Conservation (phyloP, 2,888 invertebrate species). For the Eupithecia abbreviata region DNA sequence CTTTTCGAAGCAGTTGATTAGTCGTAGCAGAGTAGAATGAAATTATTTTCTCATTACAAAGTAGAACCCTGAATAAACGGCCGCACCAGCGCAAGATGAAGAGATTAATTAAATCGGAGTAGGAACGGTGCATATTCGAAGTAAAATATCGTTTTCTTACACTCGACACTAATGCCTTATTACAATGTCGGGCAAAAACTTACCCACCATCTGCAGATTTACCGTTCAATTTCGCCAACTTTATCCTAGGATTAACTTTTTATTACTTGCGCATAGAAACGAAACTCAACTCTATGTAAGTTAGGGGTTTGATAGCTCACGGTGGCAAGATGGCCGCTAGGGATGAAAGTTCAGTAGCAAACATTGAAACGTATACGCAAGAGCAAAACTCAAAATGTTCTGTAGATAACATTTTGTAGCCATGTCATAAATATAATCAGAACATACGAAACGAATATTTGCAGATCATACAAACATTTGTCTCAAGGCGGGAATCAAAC, state of each 20-base stretch:
- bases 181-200: constrained; percentile 46
- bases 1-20: neutral
- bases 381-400: neutral
- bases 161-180: constrained; percentile 46
- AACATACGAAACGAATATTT: too few relatives aligned
- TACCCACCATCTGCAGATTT: constrained; percentile 43
- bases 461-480: too few relatives aligned
- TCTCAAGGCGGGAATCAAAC: too few relatives aligned
- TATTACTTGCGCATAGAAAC: constrained; percentile 14
- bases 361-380: neutral
- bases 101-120: constrained; percentile 27
- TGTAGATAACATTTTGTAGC: neutral
- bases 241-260: constrained; percentile 31
- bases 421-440: neutral
- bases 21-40: neutral
- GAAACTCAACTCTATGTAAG: constrained; percentile 17
- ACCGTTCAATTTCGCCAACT: constrained; percentile 45
- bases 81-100: constrained; percentile 33
- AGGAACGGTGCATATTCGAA: constrained; percentile 31
- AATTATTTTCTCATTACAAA: constrained; percentile 11
- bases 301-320: neutral
- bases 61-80: constrained; percentile 1
- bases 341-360: neutral
- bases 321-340: constrained; percentile 2
- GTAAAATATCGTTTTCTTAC: constrained; percentile 40